phyloP scores from a whole-genome alignment of 2,113 vertebrate genomes.

The Erpornis zantholeuca region DNA sequence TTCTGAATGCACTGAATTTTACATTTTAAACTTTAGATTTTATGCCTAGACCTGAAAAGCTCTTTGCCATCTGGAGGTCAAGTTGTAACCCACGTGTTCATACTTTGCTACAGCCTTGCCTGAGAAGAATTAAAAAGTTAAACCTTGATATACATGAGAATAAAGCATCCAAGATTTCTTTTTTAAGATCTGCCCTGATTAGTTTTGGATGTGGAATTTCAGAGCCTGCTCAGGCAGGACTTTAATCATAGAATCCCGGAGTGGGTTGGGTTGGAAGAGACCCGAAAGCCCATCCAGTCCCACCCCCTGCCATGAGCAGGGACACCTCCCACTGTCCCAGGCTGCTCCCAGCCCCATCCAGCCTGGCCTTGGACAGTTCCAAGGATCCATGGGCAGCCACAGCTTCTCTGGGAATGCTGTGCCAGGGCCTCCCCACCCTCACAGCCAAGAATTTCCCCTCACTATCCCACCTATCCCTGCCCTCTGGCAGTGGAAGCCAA shows the following conservation, averaged over 20 bases:
- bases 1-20: not conserved
- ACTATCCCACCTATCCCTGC: accelerated
- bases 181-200: not conserved
- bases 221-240: not conserved
- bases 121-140: not conserved
- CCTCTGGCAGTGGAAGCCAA: not conserved
- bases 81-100: accelerated
- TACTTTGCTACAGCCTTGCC: not conserved
- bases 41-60: not conserved
- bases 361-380: accelerated
- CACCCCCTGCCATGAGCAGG: not conserved
- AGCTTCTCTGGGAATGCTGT: not conserved
- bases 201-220: not conserved
- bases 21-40: not conserved
- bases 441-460: accelerated
- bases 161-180: not conserved
- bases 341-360: accelerated
- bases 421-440: accelerated
- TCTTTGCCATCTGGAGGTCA: not conserved
- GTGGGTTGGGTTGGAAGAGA: not conserved
- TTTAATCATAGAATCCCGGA: not conserved
- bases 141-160: not conserved
- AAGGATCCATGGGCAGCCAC: not conserved
- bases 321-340: accelerated
- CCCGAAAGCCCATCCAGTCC: accelerated